Evolutionary conservation across 2,113 vertebrate species (phyloP), one percentile per base, ranked within the genome.

Genomic region (Pomatostomus ruficeps): DNA sequence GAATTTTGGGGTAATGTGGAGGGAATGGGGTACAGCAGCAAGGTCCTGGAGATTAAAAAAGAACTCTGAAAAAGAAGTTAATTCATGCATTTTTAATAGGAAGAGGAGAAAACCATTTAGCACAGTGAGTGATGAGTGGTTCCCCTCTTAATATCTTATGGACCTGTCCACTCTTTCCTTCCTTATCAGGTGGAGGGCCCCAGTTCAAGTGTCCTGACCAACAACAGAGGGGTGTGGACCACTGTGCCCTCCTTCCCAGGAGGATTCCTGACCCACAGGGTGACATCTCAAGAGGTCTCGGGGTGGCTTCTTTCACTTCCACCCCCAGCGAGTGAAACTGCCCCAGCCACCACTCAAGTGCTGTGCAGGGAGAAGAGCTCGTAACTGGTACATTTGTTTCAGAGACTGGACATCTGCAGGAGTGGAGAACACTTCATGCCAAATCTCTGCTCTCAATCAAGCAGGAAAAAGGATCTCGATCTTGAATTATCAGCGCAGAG

Each of bases 71-170:
- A 81, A 71, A 42, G 74, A 38, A 66, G 26, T 25, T 58, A n/a
- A 18, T 83, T 88, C 43, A 92, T 86, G 22, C 31, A 77, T 86
- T 93, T 88, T 96, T 79, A 95, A 93, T 42, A 80, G 42, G 28
- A 82, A 48, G 24, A 92, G 45, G 5, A 61, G 40, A 83, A 70
- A 36, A 18, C 12, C 42, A 73, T 58, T 49, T 87, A 59, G 51
- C 24, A 49, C 45, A 92, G 38, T 2, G 11, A 67, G 22, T 8
- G 26, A 82, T 8, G 26, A 82, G 17, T 42, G 31, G 49, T 25
- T 91, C 26, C 43, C 18, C 28, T 94, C 45, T 72, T 88, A 14
- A 70, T 12, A 65, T 24, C 11, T 83, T 46, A 91, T 36, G 1
- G 42, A 93, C 88, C 70, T 70, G 22, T 28, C 54, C 59, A 63